Percentiles rank a stretch among this genome's conserved stretches.
These are phyloP conservation scores for Neogobius melanostomus DNA, from an alignment of 2,113 vertebrate species.

Conservation along the genomic window DNA sequence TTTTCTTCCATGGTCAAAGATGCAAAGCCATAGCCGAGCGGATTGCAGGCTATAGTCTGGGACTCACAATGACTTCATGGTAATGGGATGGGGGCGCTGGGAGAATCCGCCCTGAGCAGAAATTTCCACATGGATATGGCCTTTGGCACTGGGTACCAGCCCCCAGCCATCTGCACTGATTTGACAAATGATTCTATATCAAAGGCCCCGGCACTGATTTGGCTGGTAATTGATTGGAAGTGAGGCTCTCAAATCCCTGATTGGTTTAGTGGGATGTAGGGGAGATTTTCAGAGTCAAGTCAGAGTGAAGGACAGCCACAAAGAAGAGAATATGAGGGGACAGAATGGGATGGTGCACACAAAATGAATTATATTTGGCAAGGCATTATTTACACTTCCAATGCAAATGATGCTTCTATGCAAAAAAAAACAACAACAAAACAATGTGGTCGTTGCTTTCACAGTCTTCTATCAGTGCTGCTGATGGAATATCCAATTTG, in stretches of 20 bases:
- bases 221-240: constrained; percentile 80
- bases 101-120: constrained; percentile 65
- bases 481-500: constrained; percentile 56
- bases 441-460: constrained; percentile 32
- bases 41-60: constrained; percentile 55
- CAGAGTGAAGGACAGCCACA: constrained; percentile 42
- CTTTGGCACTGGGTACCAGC: constrained; percentile 71
- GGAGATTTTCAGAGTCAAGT: constrained; percentile 45
- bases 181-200: constrained; percentile 82
- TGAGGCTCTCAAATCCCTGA: constrained; percentile 78
- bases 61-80: constrained; percentile 70
- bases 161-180: constrained; percentile 73
- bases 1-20: constrained; percentile 51
- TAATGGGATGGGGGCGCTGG: constrained; percentile 63
- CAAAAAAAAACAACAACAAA: not conserved
- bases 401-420: constrained; percentile 17
- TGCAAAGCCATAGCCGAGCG: constrained; percentile 53
- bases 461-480: constrained; percentile 35
- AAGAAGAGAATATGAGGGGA: constrained; percentile 14
- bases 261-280: constrained; percentile 74
- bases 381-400: constrained; percentile 24
- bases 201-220: constrained; percentile 77
- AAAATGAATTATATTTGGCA: constrained; percentile 34
- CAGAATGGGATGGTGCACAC: constrained; percentile 45
- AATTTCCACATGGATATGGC: constrained; percentile 75